phyloP scores from a whole-genome alignment of 64 coral and sea anemone genomes.

The Platygyra sinensis region DNA sequence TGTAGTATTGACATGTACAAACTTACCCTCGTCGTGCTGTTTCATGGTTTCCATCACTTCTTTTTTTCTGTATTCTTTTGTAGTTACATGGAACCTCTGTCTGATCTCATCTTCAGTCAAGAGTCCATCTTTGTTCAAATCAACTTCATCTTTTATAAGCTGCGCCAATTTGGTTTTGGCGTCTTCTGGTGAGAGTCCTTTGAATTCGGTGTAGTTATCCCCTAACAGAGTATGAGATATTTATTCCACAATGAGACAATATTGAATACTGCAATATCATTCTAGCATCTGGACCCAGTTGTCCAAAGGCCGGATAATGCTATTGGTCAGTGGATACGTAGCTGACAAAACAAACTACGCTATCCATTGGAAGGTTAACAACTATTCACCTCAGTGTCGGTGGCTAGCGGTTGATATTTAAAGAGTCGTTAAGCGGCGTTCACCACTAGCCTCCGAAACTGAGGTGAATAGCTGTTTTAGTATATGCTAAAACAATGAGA shows the following conservation, averaged over 20 bases:
- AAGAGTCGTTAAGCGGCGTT: no score
- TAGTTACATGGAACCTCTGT: constrained; percentile 61
- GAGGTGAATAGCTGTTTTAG: no score
- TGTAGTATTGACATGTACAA: background rate
- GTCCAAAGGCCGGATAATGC: background rate
- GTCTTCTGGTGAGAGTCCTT: constrained; percentile 74
- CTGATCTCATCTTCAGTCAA: constrained; percentile 86
- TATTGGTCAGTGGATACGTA: no score
- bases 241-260: background rate
- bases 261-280: background rate
- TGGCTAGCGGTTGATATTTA: no score
- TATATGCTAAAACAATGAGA: no score
- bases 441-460: no score
- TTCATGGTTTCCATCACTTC: constrained; percentile 79
- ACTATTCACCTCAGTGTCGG: no score
- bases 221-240: constrained; percentile 37
- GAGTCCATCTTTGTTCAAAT: constrained; percentile 83
- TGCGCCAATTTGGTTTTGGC: constrained; percentile 66
- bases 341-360: no score
- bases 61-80: constrained; percentile 67
- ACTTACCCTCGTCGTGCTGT: constrained; percentile 83
- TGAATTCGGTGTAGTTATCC: constrained; percentile 74
- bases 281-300: background rate
- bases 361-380: no score
- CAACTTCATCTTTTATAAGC: constrained; percentile 70